Conservation (phyloP, 2,797 vertebrate genomes). For the Epinephelus malabaricus region DNA sequence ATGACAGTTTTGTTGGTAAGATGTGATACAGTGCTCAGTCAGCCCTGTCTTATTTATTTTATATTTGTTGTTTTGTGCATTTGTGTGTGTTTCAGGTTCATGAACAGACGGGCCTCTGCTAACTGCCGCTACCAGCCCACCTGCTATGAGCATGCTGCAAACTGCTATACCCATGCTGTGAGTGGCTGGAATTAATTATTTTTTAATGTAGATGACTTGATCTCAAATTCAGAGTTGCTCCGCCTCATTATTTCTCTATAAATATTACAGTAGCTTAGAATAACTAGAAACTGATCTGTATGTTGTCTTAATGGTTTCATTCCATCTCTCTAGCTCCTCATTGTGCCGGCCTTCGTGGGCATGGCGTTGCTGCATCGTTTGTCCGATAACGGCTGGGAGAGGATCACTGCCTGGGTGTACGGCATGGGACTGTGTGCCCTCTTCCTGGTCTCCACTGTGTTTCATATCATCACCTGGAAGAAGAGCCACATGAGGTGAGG, state of each 20-base stretch:
- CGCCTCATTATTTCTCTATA: background rate
- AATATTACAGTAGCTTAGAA: background rate
- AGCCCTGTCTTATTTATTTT: too few species aligned
- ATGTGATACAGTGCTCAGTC: too few species aligned
- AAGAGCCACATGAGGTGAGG: conserved; percentile 96
- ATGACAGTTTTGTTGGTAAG: too few species aligned
- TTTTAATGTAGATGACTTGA: background rate
- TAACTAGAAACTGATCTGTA: too few species aligned
- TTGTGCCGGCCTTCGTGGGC: conserved; percentile 94
- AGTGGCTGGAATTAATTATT: conserved; percentile 65
- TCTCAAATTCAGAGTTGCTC: background rate
- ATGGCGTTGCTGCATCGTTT: conserved; percentile 93
- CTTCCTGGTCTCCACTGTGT: conserved; percentile 96
- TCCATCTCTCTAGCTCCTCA: conserved; percentile 86
- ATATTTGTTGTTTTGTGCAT: background rate
- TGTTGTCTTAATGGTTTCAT: background rate
- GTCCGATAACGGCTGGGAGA: conserved; percentile 94
- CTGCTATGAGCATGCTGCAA: conserved; percentile 97
- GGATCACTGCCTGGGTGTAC: conserved; percentile 96
- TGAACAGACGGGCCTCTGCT: conserved; percentile 95
- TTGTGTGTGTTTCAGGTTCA: conserved; percentile 88
- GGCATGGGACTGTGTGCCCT: conserved; percentile 95
- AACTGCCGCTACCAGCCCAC: conserved; percentile 99
- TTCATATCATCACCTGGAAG: conserved; percentile 97
- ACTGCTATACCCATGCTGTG: conserved; percentile 99